These are phyloP conservation scores for Drosophila pallidifrons DNA, from an alignment of 1,140 invertebrate species.

Conservation along the genomic window DNA sequence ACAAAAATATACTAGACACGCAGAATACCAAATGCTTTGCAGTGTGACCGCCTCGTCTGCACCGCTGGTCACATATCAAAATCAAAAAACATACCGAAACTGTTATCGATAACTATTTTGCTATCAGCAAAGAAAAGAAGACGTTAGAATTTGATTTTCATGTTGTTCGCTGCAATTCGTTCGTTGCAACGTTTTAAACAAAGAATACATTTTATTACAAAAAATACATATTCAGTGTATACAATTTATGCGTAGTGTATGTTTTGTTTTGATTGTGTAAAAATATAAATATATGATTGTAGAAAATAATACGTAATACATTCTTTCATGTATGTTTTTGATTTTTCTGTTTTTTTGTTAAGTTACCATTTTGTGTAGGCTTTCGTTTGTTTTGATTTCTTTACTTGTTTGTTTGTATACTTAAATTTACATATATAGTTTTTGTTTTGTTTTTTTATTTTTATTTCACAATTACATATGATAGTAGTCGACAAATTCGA, in stretches of 20 bases:
- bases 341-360: constrained; percentile 23
- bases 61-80: neutral
- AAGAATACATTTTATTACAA: constrained; percentile 68
- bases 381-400: constrained; percentile 44
- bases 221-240: constrained; percentile 72
- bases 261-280: constrained; percentile 69
- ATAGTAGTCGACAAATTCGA: constrained; percentile 84
- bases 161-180: constrained; percentile 20
- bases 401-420: constrained; percentile 29
- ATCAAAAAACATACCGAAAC: too few relatives aligned
- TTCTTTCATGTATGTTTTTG: neutral
- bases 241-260: constrained; percentile 65
- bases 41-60: constrained; percentile 18
- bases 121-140: neutral
- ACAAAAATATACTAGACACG: constrained; percentile 22
- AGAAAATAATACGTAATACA: constrained; percentile 74
- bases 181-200: constrained; percentile 35
- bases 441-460: constrained; percentile 21
- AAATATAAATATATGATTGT: constrained; percentile 72
- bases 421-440: constrained; percentile 44
- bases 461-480: constrained; percentile 69
- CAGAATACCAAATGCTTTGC: constrained; percentile 17
- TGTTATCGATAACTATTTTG: neutral
- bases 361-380: constrained; percentile 36
- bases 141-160: constrained; percentile 9